Percentiles rank a stretch among this genome's conserved stretches.
Conservation (phyloP, 92 coral and sea anemone genomes). For the Epizoanthus stellaris region DNA sequence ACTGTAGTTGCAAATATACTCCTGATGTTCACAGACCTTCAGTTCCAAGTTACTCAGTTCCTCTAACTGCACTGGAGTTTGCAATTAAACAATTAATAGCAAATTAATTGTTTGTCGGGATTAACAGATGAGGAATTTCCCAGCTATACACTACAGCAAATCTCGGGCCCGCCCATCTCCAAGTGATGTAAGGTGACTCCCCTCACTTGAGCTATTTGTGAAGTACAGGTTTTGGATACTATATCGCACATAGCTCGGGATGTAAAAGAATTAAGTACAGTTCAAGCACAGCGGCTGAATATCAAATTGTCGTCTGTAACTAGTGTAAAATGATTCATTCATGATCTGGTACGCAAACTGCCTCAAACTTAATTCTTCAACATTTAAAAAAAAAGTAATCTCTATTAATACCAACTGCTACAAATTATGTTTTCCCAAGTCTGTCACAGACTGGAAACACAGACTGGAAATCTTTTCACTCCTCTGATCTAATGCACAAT, state of each 20-base stretch:
- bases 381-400: too few species aligned
- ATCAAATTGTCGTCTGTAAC: not conserved
- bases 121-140: conserved; percentile 31
- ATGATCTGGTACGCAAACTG: too few species aligned
- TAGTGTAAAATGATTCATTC: too few species aligned
- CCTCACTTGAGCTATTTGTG: conserved; percentile 2
- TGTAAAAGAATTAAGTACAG: not conserved
- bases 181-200: not conserved
- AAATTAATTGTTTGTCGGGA: conserved; percentile 47
- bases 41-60: not conserved
- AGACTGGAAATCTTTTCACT: too few species aligned
- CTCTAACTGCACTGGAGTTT: conserved; percentile 2
- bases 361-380: too few species aligned
- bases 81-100: conserved; percentile 34
- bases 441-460: too few species aligned
- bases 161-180: conserved; percentile 14
- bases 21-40: not conserved
- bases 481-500: too few species aligned
- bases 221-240: not conserved
- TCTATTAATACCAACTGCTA: too few species aligned
- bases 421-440: too few species aligned
- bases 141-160: not conserved
- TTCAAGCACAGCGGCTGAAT: not conserved
- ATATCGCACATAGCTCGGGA: not conserved
- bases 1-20: too few species aligned